These are phyloP conservation scores for Onychomys torridus DNA, from an alignment of 2,797 vertebrate species.

Conservation along the genomic window DNA sequence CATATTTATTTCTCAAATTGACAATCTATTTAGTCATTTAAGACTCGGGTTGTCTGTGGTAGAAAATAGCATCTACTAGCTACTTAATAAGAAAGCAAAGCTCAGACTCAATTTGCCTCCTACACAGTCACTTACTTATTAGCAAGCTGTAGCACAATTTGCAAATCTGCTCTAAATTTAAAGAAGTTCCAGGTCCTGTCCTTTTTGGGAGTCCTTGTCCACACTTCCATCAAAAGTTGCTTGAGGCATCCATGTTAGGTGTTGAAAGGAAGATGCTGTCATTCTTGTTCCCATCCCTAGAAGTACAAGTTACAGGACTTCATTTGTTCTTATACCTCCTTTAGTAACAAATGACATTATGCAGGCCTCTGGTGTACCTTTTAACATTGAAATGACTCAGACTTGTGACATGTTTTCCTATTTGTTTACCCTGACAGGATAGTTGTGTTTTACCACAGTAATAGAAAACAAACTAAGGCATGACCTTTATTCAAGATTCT, in stretches of 20 bases:
- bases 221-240: background rate
- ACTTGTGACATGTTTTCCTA: background rate
- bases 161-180: background rate
- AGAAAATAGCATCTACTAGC: background rate
- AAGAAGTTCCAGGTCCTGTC: background rate
- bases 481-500: background rate
- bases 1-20: background rate
- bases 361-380: background rate
- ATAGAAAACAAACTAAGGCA: background rate
- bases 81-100: constrained; percentile 8
- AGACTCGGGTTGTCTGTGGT: background rate
- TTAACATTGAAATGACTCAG: background rate
- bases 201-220: background rate
- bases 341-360: background rate
- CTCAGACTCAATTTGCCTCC: background rate
- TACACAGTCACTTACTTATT: background rate
- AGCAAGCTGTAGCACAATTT: constrained; percentile 32
- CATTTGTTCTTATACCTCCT: background rate
- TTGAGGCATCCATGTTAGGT: background rate
- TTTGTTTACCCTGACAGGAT: background rate
- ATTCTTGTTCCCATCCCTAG: background rate
- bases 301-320: constrained; percentile 2
- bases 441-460: background rate
- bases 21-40: constrained; percentile 35
- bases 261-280: constrained; percentile 8